Conservation (phyloP, 2,797 vertebrate species). For the Xiphorhynchus erythropygius region DNA sequence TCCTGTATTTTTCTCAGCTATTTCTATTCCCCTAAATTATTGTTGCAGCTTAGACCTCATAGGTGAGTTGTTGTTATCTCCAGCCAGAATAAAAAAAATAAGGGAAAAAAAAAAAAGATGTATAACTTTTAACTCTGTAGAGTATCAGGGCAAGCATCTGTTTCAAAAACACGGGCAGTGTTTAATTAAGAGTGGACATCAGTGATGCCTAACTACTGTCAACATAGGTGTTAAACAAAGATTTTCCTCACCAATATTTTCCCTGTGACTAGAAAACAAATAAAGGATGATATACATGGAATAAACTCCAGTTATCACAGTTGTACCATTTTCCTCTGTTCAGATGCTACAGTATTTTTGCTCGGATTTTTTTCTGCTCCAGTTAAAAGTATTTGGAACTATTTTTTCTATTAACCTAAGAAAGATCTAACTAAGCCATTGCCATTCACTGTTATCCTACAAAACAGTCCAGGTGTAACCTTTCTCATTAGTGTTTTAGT, state of each 20-base stretch:
- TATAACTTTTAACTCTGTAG: neutral
- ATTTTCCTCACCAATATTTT: slow-evolving; percentile 23
- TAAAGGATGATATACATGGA: neutral
- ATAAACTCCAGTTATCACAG: neutral
- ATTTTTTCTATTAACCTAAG: neutral
- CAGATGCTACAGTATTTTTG: neutral
- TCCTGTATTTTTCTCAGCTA: neutral
- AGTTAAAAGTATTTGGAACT: neutral
- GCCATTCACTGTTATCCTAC: neutral
- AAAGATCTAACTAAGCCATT: neutral
- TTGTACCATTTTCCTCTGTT: neutral
- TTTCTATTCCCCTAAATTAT: neutral
- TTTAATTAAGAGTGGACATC: slow-evolving; percentile 8
- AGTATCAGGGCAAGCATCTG: neutral
- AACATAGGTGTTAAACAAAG: slow-evolving; percentile 28
- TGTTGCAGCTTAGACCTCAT: slow-evolving; percentile 1
- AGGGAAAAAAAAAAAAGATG: slow-evolving; percentile 2
- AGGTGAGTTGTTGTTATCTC: neutral
- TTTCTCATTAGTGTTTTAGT: neutral
- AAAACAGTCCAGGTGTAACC: neutral
- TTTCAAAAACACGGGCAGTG: slow-evolving; percentile 1
- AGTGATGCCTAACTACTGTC: neutral
- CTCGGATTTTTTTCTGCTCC: neutral
- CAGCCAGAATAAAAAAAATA: slow-evolving; percentile 39
- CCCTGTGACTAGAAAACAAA: neutral